Conservation (phyloP, 2,797 vertebrate genomes). For the Enteromius treurensis region DNA sequence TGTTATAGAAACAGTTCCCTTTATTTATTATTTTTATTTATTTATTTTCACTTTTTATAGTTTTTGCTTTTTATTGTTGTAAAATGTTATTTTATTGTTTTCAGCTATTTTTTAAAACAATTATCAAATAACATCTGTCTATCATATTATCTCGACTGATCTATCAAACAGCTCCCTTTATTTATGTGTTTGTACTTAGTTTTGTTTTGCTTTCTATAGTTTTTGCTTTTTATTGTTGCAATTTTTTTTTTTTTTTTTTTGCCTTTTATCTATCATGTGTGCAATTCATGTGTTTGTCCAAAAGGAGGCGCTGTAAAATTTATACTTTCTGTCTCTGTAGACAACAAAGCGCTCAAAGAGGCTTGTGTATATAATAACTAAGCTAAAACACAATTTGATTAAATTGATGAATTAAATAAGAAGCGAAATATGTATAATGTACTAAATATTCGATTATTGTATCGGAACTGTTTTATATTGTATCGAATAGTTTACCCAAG, state of each 20-base stretch:
- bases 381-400: not conserved
- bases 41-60: not conserved
- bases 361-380: not conserved
- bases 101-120: too few relatives aligned
- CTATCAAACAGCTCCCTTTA: too few relatives aligned
- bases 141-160: too few relatives aligned
- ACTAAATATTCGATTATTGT: not conserved
- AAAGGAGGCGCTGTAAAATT: constrained; percentile 5
- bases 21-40: not conserved
- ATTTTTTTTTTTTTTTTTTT: too few relatives aligned
- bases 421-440: not conserved
- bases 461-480: not conserved
- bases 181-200: too few relatives aligned
- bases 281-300: not conserved
- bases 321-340: not conserved
- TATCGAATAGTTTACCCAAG: not conserved
- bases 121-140: too few relatives aligned
- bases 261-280: not conserved
- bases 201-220: too few relatives aligned
- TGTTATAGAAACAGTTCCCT: not conserved
- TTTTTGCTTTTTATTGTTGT: too few relatives aligned
- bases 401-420: accelerated
- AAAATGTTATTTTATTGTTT: too few relatives aligned
- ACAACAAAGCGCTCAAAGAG: not conserved
- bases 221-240: too few relatives aligned